Percentiles rank a stretch among this genome's conserved stretches.
phyloP scores from a whole-genome alignment of 2,797 vertebrate genomes.

The Parambassis ranga region DNA sequence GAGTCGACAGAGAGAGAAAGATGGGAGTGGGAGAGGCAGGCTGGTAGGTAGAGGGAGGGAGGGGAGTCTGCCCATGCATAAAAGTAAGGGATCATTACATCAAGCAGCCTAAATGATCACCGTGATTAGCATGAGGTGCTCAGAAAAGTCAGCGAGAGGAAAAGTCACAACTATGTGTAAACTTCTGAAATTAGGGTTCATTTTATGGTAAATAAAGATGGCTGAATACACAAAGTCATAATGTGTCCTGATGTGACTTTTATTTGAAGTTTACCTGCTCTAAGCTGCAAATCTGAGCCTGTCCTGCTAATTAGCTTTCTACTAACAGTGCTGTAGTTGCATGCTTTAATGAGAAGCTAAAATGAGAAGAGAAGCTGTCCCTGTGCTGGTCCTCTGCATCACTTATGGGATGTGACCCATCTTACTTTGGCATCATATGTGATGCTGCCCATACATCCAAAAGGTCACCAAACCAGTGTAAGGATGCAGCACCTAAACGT shows the following conservation, averaged over 20 bases:
- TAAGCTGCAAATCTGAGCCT: background rate
- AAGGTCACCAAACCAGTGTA: too few relatives aligned
- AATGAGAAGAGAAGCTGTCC: too few relatives aligned
- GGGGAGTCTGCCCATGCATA: conserved; percentile 22
- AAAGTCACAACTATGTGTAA: background rate
- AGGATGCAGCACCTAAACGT: too few relatives aligned
- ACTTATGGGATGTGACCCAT: too few relatives aligned
- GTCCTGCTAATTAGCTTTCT: background rate
- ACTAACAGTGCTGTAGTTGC: background rate
- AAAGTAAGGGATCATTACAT: conserved; percentile 52
- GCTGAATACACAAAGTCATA: too few relatives aligned
- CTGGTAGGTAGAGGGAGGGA: background rate
- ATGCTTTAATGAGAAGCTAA: background rate
- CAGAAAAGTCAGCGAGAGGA: background rate
- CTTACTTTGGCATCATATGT: too few relatives aligned
- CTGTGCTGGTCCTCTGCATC: too few relatives aligned
- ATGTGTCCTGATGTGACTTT: too few relatives aligned
- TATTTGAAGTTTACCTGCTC: background rate
- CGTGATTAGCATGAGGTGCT: background rate
- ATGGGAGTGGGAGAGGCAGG: conserved; percentile 22
- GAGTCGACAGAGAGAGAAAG: conserved; percentile 54
- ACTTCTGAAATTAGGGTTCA: too few relatives aligned
- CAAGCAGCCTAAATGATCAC: conserved; percentile 38
- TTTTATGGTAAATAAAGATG: too few relatives aligned
- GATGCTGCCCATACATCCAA: too few relatives aligned